Base-by-base conservation (phyloP, 2,797 vertebrate genomes). In the Tolypeutes matacus region DNA sequence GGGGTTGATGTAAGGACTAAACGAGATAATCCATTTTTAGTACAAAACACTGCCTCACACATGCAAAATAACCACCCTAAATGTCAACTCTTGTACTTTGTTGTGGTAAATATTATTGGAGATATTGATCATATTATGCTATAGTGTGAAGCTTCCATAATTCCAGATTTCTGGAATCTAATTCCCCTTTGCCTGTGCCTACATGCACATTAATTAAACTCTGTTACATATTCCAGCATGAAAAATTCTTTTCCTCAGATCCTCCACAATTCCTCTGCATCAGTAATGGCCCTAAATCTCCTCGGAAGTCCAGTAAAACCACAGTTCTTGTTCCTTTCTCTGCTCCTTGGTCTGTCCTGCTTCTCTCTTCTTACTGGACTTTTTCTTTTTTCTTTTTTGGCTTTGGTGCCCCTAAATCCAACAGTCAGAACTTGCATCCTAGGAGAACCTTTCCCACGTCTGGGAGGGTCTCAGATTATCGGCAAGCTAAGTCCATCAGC, bases 331-430 rank as follows among this genome's bases (percentile, higher is more conserved):
- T 25, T 88, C 53, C 3, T 76, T 49, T 92, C 9, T 89, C 49
- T 87, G 29, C 49, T 86, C 13, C 36, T 83, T 93, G 25, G 3
- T 86, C 58, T 80, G 5, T 8, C 23, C 17, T 51, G 31, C 34
- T 78, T 89, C 31, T 84, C 39, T 76, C 17, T 17, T 75, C 12
- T 46, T 78, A 10, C 1, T n/a, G 29, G 9, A 82, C 36, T 77
- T 75, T 36, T 85, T 7, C 49, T 1, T 14, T 46, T 46, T 8
- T 15, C 31, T 36, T 72, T 39, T 39, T 72, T 17, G 27, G 21
- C 39, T 12, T 93, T 72, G 62, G 23, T 39, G 17, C 51, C 51
- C 90, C 58, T 93, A 76, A 94, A 92, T 88, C 51, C n/a, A 93
- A 87, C 36, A 95, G 29, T 25, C 34, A 93, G 1, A 0, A 34